phyloP scores from a whole-genome alignment of 23 tunicate genomes.

The Corella eumyota region DNA sequence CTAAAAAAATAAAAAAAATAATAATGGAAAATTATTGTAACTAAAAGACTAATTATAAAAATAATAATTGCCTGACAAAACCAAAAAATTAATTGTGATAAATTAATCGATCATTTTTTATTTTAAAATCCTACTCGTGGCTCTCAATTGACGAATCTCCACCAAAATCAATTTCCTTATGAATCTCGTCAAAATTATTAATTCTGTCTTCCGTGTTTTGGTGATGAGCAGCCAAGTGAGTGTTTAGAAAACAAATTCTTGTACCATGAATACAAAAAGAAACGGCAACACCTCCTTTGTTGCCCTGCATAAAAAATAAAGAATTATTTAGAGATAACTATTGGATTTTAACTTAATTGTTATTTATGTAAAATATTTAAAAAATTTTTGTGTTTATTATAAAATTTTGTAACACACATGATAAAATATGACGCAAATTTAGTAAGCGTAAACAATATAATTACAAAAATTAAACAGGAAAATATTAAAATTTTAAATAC shows the following conservation, averaged over 20 bases:
- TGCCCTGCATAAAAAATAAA: slow-evolving; percentile 48
- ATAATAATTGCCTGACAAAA: no score
- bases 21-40: not conserved
- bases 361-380: no score
- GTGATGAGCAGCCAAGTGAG: slow-evolving; percentile 59
- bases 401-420: no score
- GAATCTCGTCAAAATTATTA: slow-evolving; percentile 47
- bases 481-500: no score
- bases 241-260: slow-evolving; percentile 54
- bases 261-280: slow-evolving; percentile 39
- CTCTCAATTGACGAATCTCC: slow-evolving; percentile 29
- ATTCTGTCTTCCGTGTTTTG: slow-evolving; percentile 31
- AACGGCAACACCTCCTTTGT: slow-evolving; percentile 88
- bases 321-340: no score
- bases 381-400: no score
- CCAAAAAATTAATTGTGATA: not conserved
- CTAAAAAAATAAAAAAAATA: slow-evolving; percentile 9
- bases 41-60: not conserved
- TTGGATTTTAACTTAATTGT: no score
- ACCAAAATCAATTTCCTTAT: slow-evolving; percentile 48
- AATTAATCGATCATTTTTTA: no score
- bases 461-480: no score
- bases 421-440: no score
- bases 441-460: no score
- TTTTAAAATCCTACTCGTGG: slow-evolving; percentile 92